Evolutionary conservation across 2,797 vertebrate species (phyloP), one percentile per base, ranked within the genome.

Genomic region (Pseudotriccus pelzelni): DNA sequence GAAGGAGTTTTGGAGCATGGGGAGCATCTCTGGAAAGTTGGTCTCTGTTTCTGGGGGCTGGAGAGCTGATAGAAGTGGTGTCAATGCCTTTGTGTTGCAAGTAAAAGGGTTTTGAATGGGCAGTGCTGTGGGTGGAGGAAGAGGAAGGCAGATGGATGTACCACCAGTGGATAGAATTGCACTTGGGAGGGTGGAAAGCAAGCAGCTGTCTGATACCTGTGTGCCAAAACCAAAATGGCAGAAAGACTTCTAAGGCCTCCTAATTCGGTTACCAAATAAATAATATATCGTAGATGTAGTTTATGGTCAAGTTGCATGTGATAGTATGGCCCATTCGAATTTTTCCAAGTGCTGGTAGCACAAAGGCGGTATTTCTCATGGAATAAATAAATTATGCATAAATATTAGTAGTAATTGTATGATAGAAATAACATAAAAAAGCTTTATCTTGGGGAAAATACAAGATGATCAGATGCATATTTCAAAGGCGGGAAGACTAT

Each of bases 151-250:
- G 36, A 39, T 4, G 1, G 44, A 14, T 37, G 2, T 32, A 60
- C 47, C 39, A 10, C n/a, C 6, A 5, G 12, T 32, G 58, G 58
- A 47, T 8, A 50, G 62, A 80, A 78, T 46, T 41, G 24, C 17
- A 12, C 21, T 18, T 36, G 1, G 6, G 14, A 3, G 17, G 4
- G 15, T 0, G 3, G 21, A 43, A 25, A 13, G 13, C 7, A 44
- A 23, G 13, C 56, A 69, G 9, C 24, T 37, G 23, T 49, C n/a
- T 68, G 56, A 37, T 21, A 10, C 20, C n/a, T 55, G 30, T 62
- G 34, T 88, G 46, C 50, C n/a, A 62, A 83, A 89, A 7, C 30
- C 18, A 23, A 55, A 62, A 62, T 30, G 32, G 8, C 24, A 44
- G 34, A n/a, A 86, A 55, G 66, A 32, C 56, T 76, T 67, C 8